These are phyloP conservation scores for Cherax quadricarinatus DNA, from an alignment of 1,140 invertebrate genomes.

Conservation along the genomic window DNA sequence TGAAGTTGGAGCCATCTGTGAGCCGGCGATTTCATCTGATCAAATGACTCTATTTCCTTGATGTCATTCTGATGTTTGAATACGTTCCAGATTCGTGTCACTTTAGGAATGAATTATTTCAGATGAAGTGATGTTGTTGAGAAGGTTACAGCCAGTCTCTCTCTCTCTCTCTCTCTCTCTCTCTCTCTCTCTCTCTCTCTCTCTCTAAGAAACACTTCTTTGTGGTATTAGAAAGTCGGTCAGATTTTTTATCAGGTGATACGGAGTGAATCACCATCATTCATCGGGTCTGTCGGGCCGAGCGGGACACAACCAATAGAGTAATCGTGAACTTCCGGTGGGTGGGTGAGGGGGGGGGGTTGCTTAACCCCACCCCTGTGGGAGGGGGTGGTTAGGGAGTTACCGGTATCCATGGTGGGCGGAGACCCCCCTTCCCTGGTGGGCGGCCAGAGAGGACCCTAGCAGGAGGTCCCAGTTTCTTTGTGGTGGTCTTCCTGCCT, in stretches of 20 bases:
- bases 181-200: neutral
- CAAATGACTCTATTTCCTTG: too few relatives aligned
- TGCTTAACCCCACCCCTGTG: too few relatives aligned
- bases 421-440: slow-evolving; percentile 14
- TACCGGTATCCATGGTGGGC: too few relatives aligned
- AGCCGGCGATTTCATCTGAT: too few relatives aligned
- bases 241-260: slow-evolving; percentile 17
- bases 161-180: too few relatives aligned
- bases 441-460: slow-evolving; percentile 9
- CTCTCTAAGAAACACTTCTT: neutral
- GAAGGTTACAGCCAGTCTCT: too few relatives aligned
- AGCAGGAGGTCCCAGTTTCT: slow-evolving; percentile 36
- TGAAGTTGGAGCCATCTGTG: too few relatives aligned
- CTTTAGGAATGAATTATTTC: too few relatives aligned
- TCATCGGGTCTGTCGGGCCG: slow-evolving; percentile 10
- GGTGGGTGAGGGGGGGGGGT: neutral
- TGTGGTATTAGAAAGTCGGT: neutral
- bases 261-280: slow-evolving; percentile 11
- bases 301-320: slow-evolving; percentile 56
- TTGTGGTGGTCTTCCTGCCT: slow-evolving; percentile 59
- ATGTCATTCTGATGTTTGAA: too few relatives aligned
- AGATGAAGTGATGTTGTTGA: too few relatives aligned
- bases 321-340: slow-evolving; percentile 61
- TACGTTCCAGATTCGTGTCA: too few relatives aligned
- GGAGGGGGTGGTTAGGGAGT: too few relatives aligned